phyloP scores from a whole-genome alignment of 2,113 vertebrate species.

The Euleptes europaea region DNA sequence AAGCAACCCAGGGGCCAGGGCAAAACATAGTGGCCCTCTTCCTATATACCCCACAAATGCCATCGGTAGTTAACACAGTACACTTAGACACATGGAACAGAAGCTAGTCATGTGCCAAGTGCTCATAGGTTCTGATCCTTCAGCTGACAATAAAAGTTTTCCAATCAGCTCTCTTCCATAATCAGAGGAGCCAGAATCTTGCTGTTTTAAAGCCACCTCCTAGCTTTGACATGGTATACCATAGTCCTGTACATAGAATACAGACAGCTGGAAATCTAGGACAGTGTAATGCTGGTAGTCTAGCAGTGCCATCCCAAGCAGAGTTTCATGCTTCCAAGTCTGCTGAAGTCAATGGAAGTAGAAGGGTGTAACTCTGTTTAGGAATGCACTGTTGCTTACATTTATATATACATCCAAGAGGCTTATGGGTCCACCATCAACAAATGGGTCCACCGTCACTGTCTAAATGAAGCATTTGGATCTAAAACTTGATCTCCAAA shows the following conservation, averaged over 20 bases:
- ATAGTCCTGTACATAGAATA: not conserved
- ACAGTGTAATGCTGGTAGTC: not conserved
- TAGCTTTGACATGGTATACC: too few relatives aligned
- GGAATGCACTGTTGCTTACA: not conserved
- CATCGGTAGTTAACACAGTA: too few relatives aligned
- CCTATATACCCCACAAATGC: too few relatives aligned
- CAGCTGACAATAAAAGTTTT: not conserved
- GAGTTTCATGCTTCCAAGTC: too few relatives aligned
- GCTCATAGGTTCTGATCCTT: not conserved
- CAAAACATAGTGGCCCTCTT: too few relatives aligned
- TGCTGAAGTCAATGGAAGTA: too few relatives aligned
- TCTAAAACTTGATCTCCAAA: not conserved
- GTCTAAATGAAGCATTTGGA: not conserved
- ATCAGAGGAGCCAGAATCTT: not conserved
- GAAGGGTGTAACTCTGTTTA: too few relatives aligned
- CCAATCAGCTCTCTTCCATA: not conserved
- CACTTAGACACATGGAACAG: too few relatives aligned
- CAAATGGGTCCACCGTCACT: not conserved
- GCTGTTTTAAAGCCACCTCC: not conserved
- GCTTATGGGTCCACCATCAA: not conserved
- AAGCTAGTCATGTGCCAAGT: too few relatives aligned
- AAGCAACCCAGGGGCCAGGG: too few relatives aligned
- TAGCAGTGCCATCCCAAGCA: too few relatives aligned
- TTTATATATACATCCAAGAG: not conserved
- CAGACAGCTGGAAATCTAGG: not conserved